Conservation (phyloP, 2,797 vertebrate genomes). For the Triplophysa bombifrons region DNA sequence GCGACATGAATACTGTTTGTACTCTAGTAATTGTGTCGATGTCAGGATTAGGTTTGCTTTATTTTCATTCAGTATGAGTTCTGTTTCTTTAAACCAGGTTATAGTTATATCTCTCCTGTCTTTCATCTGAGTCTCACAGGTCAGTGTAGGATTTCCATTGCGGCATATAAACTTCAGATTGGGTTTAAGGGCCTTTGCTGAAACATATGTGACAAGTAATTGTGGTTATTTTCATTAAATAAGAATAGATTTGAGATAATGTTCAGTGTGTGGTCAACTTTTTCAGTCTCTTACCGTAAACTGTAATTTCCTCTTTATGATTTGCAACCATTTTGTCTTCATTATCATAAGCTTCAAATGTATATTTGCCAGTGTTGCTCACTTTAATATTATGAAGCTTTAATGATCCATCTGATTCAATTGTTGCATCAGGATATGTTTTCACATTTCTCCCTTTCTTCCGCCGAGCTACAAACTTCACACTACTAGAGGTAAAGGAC, state of each 20-base stretch:
- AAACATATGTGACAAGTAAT: background rate
- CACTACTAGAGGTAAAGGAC: background rate
- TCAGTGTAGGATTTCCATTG: background rate
- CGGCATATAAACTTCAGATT: accelerated
- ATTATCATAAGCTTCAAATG: no score
- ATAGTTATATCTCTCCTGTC: accelerated
- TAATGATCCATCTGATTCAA: background rate
- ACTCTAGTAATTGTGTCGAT: accelerated
- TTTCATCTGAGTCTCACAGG: background rate
- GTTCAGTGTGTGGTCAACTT: background rate
- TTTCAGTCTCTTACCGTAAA: slow-evolving; percentile 12
- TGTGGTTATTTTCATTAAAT: background rate
- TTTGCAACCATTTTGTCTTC: no score
- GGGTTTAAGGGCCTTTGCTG: slow-evolving; percentile 9
- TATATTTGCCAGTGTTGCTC: background rate
- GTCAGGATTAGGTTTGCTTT: accelerated
- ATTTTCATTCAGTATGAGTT: accelerated
- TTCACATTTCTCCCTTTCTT: background rate
- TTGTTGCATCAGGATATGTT: background rate
- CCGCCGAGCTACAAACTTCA: background rate
- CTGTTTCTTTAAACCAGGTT: background rate
- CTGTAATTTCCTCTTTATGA: background rate
- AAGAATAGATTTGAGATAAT: background rate
- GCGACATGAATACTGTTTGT: background rate
- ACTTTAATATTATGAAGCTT: background rate